phyloP scores from a whole-genome alignment of 2,113 vertebrate genomes.

The Reinhardtius hippoglossoides region DNA sequence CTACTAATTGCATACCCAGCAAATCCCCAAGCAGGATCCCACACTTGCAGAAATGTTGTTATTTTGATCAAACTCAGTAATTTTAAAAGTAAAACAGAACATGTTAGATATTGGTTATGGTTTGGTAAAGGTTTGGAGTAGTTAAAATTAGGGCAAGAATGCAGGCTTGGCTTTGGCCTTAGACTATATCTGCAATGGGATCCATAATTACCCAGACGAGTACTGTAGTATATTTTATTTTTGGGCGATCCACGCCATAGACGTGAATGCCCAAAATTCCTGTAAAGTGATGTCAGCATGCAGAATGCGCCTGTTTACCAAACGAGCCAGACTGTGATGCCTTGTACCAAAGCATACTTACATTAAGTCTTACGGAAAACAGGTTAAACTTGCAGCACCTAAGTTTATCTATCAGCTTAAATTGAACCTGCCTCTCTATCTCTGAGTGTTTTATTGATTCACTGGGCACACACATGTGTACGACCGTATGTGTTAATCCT shows the following conservation, averaged over 20 bases:
- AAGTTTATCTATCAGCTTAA: slow-evolving; percentile 13
- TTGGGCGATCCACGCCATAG: slow-evolving; percentile 20
- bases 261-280: slow-evolving; percentile 48
- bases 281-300: slow-evolving; percentile 52
- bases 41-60: not conserved
- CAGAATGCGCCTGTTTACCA: slow-evolving; percentile 43
- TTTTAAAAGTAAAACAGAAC: not conserved
- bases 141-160: slow-evolving; percentile 1
- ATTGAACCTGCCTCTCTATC: slow-evolving; percentile 27
- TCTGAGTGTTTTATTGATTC: slow-evolving; percentile 59
- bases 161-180: not conserved
- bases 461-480: slow-evolving; percentile 53
- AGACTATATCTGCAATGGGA: not conserved
- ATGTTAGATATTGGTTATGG: not conserved
- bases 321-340: slow-evolving; percentile 19
- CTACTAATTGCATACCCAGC: no score
- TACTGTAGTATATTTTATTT: slow-evolving; percentile 31
- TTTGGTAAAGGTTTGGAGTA: not conserved
- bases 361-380: not conserved
- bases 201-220: slow-evolving; percentile 32
- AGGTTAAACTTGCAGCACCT: slow-evolving; percentile 8
- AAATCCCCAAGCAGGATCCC: not conserved
- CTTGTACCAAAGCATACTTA: slow-evolving; percentile 5
- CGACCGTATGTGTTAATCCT: slow-evolving; percentile 12
- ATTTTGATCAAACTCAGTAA: not conserved